These are phyloP conservation scores for Onychostruthus taczanowskii DNA, from an alignment of 2,113 vertebrate genomes.

Conservation along the genomic window DNA sequence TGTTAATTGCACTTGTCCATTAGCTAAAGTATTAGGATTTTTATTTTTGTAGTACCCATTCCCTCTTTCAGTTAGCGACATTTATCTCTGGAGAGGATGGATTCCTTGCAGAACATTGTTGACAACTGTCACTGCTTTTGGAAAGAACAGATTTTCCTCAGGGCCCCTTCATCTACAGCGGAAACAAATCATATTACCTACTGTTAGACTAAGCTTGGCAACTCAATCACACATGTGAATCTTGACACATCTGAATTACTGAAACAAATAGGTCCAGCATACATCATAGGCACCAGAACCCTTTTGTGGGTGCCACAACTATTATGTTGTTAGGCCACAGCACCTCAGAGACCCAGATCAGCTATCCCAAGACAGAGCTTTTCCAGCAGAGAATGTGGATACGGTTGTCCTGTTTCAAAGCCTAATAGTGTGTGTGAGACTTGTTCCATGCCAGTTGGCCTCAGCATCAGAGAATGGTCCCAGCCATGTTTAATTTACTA, in stretches of 20 bases:
- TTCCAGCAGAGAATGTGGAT: neutral
- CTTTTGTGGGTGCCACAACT: neutral
- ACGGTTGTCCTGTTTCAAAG: neutral
- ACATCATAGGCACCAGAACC: neutral
- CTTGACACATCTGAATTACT: neutral
- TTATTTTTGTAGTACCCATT: neutral
- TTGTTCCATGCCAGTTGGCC: neutral
- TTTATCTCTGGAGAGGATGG: neutral
- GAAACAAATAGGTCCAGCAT: neutral
- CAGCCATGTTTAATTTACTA: conserved; percentile 3
- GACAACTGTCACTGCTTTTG: neutral
- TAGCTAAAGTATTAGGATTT: neutral
- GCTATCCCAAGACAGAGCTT: neutral
- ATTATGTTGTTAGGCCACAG: neutral
- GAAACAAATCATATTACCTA: neutral
- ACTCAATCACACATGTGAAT: neutral
- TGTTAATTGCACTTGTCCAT: neutral
- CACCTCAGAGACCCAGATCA: neutral
- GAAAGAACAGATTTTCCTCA: neutral
- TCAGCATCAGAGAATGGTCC: neutral
- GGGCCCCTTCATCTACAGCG: neutral
- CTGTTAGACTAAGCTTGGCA: neutral
- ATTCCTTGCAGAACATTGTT: neutral
- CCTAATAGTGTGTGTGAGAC: neutral
- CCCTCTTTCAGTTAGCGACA: neutral